Evolutionary conservation across 1,140 invertebrate species (phyloP), one percentile per base, ranked within the genome.

Genomic region (Steinernema feltiae): DNA sequence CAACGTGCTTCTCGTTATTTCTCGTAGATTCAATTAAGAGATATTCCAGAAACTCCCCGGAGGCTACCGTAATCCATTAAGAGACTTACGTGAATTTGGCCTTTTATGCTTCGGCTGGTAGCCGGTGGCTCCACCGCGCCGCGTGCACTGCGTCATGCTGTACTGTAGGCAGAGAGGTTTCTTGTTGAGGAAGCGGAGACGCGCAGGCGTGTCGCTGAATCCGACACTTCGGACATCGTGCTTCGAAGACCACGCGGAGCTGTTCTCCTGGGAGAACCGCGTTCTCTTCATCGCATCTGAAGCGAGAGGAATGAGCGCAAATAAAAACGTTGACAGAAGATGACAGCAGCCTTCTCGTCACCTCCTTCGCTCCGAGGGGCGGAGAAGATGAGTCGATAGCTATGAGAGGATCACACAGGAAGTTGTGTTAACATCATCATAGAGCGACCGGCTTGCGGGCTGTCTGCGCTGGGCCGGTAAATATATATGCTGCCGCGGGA

Each of bases 111-210:
- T 78, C 72, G 1, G 41, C 30, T 63, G 53, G 24, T 63, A 63
- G 3, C 53, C 53, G 3, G 12, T 27, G 24, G 24, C 12, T 15
- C 53, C 53, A 3, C 15, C 24, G 7, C 24, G 7, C 53, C 74
- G 63, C 7, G 69, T 30, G 12, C 74, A 63, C 7, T 74, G 73
- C 24, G 75, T 41, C 24, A 80, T 48, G 29, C 74, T 82, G 71
- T 82, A 82, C 72, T 82, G 81, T 27, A 82, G 69, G 18, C 81
- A 82, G 12, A 82, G 76, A 1, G 81, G 81, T 30, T 81, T 81
- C 41, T 80, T 78, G 69, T 79, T 76, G 21, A 76, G 48, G 48
- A 79, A 80, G 21, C 79, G 79, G 12, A 75, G 74, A 30, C 30
- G 32, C 15, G 75, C 32, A 1, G 48, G 73, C 24, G 48, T 69